These are phyloP conservation scores for Apodemus agrarius DNA, from an alignment of 2,797 vertebrate genomes.

Conservation along the genomic window DNA sequence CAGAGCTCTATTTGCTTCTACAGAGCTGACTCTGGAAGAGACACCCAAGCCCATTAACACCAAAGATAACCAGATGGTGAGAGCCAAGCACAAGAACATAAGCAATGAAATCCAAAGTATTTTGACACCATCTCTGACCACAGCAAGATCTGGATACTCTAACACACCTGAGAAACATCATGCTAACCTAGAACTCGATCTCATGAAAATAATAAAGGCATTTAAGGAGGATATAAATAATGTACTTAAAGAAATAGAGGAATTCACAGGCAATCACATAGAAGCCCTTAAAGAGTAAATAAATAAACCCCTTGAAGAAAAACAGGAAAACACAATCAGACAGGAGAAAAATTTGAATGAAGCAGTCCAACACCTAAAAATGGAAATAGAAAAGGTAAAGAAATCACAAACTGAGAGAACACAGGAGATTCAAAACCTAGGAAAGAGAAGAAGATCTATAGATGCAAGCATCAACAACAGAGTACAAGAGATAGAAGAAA, in stretches of 20 bases:
- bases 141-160: not conserved
- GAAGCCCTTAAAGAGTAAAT: not conserved
- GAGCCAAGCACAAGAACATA: not conserved
- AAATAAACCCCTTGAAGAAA: not conserved
- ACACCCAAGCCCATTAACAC: not conserved
- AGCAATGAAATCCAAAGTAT: not conserved
- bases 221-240: not conserved
- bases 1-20: not conserved
- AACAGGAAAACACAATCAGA: no score
- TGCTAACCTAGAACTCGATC: not conserved
- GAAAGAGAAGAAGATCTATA: no score
- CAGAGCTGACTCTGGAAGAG: not conserved
- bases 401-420: no score
- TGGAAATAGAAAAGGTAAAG: no score
- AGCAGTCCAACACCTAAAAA: no score
- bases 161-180: not conserved
- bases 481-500: no score
- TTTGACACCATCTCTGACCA: not conserved
- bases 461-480: no score
- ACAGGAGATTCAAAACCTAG: no score
- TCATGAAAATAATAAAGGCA: not conserved
- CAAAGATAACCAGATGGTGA: not conserved
- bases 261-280: not conserved
- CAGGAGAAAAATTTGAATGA: no score
- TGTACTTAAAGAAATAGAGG: not conserved